Conservation (phyloP, 2,113 vertebrate species). For the Nesoenas mayeri region DNA sequence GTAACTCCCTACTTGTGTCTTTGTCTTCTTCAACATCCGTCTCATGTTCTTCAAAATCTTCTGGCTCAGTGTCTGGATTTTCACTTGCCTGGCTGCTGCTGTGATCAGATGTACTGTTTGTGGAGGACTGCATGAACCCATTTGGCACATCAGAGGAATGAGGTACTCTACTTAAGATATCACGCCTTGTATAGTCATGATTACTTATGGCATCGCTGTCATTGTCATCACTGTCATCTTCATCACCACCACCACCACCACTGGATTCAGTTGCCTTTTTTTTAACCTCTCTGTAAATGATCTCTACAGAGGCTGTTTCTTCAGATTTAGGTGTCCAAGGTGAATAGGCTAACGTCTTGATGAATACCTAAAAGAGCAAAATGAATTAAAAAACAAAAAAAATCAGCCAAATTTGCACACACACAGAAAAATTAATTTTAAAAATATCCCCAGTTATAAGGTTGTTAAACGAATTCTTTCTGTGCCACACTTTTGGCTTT, state of each 20-base stretch:
- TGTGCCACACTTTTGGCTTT: not conserved
- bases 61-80: not conserved
- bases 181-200: constrained; percentile 19
- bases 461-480: not conserved
- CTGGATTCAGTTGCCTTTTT: constrained; percentile 14
- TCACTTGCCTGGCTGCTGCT: not conserved
- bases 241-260: not conserved
- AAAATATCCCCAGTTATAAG: not conserved
- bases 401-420: not conserved
- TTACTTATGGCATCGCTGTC: not conserved
- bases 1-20: rapidly evolving
- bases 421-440: not conserved
- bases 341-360: not conserved
- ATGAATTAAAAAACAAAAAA: not conserved
- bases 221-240: constrained; percentile 1
- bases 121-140: not conserved
- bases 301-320: not conserved
- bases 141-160: not conserved
- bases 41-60: not conserved
- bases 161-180: not conserved
- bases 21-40: not conserved
- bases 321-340: not conserved
- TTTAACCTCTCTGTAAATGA: constrained; percentile 23
- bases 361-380: not conserved
- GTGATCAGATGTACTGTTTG: not conserved